These are phyloP conservation scores for Takifugu ocellatus DNA, from an alignment of 2,797 vertebrate species.

Conservation along the genomic window DNA sequence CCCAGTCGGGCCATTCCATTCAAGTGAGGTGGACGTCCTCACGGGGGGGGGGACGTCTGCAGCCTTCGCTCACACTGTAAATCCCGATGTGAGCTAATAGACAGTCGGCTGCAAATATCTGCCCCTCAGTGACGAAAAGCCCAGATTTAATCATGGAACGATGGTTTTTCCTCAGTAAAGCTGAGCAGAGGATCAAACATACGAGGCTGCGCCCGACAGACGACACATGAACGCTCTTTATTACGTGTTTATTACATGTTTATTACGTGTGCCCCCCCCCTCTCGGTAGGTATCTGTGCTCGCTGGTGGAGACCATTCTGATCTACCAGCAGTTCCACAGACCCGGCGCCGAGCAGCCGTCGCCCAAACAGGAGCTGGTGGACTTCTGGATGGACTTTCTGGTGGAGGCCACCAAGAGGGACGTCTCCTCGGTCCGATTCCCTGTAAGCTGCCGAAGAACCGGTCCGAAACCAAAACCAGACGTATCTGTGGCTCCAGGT, in stretches of 20 bases:
- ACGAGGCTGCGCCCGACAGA: slow-evolving; percentile 2
- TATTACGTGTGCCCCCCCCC: neutral
- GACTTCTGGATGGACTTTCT: slow-evolving; percentile 99
- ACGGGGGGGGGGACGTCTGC: no score
- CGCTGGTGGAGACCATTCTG: slow-evolving; percentile 92
- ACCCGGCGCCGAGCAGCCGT: slow-evolving; percentile 80
- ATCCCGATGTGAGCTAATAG: no score
- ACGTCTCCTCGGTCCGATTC: slow-evolving; percentile 92
- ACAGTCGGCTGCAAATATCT: no score
- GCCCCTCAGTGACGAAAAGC: no score
- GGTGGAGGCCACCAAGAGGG: slow-evolving; percentile 92
- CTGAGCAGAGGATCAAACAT: neutral
- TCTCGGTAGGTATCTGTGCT: slow-evolving; percentile 86
- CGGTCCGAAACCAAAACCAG: no score
- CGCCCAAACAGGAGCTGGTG: slow-evolving; percentile 87
- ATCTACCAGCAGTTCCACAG: slow-evolving; percentile 97
- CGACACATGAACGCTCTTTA: neutral
- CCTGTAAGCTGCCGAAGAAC: slow-evolving; percentile 78
- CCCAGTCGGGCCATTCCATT: no score
- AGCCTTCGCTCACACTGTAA: no score
- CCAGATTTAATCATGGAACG: no score
- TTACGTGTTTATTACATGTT: no score
- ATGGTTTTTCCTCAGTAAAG: neutral
- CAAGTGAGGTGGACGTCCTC: no score
- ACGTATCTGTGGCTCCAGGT: neutral